Conservation (phyloP, 2,797 vertebrate genomes). For the Smutsia gigantea region DNA sequence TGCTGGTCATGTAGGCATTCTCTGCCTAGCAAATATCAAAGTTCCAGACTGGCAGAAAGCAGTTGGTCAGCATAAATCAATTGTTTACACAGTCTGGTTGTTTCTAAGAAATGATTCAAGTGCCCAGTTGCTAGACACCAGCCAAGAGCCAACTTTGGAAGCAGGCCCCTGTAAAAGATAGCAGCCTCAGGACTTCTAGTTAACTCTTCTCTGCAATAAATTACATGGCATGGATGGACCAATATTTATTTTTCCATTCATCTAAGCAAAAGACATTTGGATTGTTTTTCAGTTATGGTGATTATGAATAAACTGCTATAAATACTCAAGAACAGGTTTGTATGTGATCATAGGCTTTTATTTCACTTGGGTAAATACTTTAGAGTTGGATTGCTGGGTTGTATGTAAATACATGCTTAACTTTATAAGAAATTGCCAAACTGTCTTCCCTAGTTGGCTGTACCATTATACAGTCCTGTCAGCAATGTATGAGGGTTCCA, state of each 20-base stretch:
- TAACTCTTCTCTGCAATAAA: background rate
- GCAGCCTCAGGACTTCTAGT: background rate
- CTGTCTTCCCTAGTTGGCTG: background rate
- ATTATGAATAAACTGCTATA: background rate
- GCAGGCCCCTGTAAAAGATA: background rate
- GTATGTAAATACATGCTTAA: background rate
- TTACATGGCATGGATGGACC: background rate
- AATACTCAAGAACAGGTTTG: background rate
- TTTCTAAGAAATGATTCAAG: background rate
- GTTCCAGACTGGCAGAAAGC: background rate
- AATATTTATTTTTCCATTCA: background rate
- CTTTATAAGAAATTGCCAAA: background rate
- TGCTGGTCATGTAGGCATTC: background rate
- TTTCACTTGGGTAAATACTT: background rate
- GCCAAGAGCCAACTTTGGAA: background rate
- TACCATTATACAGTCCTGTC: background rate
- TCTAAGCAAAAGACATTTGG: background rate
- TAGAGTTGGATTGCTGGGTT: background rate
- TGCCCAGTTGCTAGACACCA: background rate
- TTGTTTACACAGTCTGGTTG: background rate
- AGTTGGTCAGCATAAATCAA: background rate
- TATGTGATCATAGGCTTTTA: background rate
- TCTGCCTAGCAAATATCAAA: background rate
- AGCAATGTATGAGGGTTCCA: background rate
- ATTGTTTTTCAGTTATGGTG: background rate